These are phyloP conservation scores for Acromyrmex charruanus DNA, from an alignment of 1,140 invertebrate species.

Conservation along the genomic window DNA sequence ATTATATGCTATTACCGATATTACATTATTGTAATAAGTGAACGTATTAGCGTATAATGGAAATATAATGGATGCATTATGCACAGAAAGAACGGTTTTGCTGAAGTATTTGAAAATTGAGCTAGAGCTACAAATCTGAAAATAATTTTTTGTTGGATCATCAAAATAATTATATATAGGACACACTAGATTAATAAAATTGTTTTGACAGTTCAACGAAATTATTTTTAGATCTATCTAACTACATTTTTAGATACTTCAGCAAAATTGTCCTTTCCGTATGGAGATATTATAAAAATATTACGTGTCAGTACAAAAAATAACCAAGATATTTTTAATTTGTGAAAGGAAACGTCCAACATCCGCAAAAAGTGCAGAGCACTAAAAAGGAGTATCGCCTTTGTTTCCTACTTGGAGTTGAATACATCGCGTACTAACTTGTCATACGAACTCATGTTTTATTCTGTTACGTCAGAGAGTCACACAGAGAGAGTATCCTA, in stretches of 20 bases:
- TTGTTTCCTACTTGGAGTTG: constrained; percentile 29
- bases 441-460: constrained; percentile 43
- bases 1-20: constrained; percentile 44
- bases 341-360: not conserved
- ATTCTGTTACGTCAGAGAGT: constrained; percentile 39
- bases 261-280: no score
- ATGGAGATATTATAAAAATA: not conserved
- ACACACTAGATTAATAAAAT: no score
- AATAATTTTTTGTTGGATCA: no score
- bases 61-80: not conserved
- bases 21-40: constrained; percentile 41
- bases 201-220: no score
- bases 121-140: no score
- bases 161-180: no score
- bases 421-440: constrained; percentile 22
- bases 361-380: not conserved
- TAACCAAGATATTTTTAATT: constrained; percentile 23
- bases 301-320: not conserved
- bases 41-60: constrained; percentile 29
- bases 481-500: constrained; percentile 11
- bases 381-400: not conserved
- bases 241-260: no score
- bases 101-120: no score
- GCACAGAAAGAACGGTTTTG: no score
- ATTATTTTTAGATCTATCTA: no score